Evolutionary conservation across 2,888 invertebrate genomes (phyloP).

Genomic region (Athalia rosae): DNA sequence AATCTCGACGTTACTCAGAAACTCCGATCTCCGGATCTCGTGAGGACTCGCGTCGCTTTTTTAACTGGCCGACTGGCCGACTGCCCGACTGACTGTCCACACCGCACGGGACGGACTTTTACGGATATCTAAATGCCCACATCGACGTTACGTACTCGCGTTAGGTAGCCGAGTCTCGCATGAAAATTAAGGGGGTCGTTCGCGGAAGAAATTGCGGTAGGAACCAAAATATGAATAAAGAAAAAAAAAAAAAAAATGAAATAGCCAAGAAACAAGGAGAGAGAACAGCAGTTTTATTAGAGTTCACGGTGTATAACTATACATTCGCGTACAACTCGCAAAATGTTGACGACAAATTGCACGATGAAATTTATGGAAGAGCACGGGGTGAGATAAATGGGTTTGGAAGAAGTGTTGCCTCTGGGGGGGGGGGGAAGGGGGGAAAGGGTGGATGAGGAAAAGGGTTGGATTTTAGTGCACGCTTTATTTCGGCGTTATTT

Average conservation of each 20-base stretch:
- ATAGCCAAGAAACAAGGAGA: too few relatives aligned
- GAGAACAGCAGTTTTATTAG: too few relatives aligned
- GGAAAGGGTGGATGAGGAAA: too few relatives aligned
- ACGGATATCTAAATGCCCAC: slow-evolving; percentile 38
- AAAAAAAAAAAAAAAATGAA: too few relatives aligned
- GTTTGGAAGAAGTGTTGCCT: slow-evolving; percentile 35
- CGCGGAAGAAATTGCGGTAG: too few relatives aligned
- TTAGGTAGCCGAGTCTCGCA: background rate
- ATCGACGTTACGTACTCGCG: background rate
- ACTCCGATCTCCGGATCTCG: slow-evolving; percentile 27
- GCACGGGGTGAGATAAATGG: background rate
- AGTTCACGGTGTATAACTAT: too few relatives aligned
- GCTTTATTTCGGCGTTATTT: slow-evolving; percentile 63
- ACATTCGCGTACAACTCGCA: too few relatives aligned
- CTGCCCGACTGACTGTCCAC: background rate
- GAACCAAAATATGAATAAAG: too few relatives aligned
- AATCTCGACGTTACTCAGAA: slow-evolving; percentile 18
- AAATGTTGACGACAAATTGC: slow-evolving; percentile 20
- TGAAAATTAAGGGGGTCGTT: background rate
- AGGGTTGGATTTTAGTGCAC: slow-evolving; percentile 55
- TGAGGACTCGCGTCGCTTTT: slow-evolving; percentile 12
- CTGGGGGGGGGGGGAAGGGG: slow-evolving; percentile 54
- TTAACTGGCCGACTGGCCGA: slow-evolving; percentile 3
- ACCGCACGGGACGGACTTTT: background rate
- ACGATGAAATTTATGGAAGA: slow-evolving; percentile 37